Percentiles rank a stretch among this genome's conserved stretches.
Evolutionary conservation across 2,797 vertebrate genomes (phyloP).

Genomic region (Thalassophryne amazonica): DNA sequence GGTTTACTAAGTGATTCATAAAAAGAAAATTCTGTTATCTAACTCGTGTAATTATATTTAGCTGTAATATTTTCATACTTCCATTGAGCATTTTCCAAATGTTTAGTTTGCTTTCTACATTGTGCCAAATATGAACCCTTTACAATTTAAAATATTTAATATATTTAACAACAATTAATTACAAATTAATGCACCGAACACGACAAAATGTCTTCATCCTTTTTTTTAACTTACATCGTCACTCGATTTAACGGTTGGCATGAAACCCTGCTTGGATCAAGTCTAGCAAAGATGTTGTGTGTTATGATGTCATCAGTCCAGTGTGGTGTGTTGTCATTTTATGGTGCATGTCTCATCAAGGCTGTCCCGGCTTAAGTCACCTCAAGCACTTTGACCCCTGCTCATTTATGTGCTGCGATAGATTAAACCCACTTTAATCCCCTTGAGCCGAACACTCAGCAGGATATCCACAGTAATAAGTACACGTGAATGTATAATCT

Average conservation of each 20-base stretch:
- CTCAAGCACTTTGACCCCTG: slow-evolving; percentile 70
- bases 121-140: too few species aligned
- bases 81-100: too few species aligned
- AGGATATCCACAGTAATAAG: slow-evolving; percentile 76
- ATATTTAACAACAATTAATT: not conserved
- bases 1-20: too few species aligned
- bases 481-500: slow-evolving; percentile 76
- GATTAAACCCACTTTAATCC: slow-evolving; percentile 74
- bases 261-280: slow-evolving; percentile 21
- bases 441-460: slow-evolving; percentile 56
- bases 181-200: too few species aligned
- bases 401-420: slow-evolving; percentile 73
- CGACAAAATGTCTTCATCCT: slow-evolving; percentile 10
- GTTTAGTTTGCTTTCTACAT: too few species aligned
- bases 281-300: slow-evolving; percentile 27
- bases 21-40: too few species aligned
- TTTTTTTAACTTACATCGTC: slow-evolving; percentile 9
- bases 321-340: slow-evolving; percentile 65
- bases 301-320: slow-evolving; percentile 54
- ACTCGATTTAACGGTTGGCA: slow-evolving; percentile 5
- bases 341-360: slow-evolving; percentile 61
- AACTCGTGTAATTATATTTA: too few species aligned
- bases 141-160: slow-evolving; percentile 8
- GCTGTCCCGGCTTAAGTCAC: slow-evolving; percentile 69
- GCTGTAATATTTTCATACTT: too few species aligned